Evolutionary conservation across 2,888 invertebrate species (phyloP), one percentile per base, ranked within the genome.

Genomic region (Andricus quercusramuli): DNA sequence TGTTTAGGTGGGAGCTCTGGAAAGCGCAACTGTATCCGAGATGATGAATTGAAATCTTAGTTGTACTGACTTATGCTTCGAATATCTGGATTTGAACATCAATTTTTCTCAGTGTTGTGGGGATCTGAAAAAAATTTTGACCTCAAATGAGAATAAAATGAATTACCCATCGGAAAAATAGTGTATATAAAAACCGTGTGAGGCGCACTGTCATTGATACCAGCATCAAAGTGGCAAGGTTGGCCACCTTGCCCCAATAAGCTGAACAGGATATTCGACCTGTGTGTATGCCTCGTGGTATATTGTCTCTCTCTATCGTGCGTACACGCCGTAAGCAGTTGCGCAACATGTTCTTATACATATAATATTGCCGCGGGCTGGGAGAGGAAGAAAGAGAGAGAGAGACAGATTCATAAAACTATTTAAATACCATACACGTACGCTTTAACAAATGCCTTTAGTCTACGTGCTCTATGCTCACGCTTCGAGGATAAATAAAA

Each of bases 181-280:
- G 4, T 47, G 15, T 47, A 3, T 17, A 3, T 47, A 47, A 15
- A 17, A 47, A 47, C 13, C 15, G 15, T 11, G 56, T n/a, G 56
- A n/a, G 9, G n/a, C 67, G 83, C 78, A 83, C 81, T 87, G 86
- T 88, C 88, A 85, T 83, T 84, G 88, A 88, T 88, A 87, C 86
- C 84, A 85, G 87, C 86, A 88, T 88, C 91, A 89, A 90, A 89
- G 90, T 90, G 89, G 90, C 90, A 84, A 88, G 88, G 88, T 89
- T 89, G 89, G 89, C 87, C 83, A 87, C 89, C 89, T 88, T 86
- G 90, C 91, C 91, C 91, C 84, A 90, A 91, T 91, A 91, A 91
- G 88, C 90, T 85, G 89, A 91, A 91, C 91, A 91, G 91, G 91
- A 91, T 91, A 91, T 88, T 86, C 85, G 82, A 81, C 83, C 82